These are phyloP conservation scores for Tupaia chinensis DNA, from an alignment of 2,113 vertebrate genomes.

Conservation along the genomic window DNA sequence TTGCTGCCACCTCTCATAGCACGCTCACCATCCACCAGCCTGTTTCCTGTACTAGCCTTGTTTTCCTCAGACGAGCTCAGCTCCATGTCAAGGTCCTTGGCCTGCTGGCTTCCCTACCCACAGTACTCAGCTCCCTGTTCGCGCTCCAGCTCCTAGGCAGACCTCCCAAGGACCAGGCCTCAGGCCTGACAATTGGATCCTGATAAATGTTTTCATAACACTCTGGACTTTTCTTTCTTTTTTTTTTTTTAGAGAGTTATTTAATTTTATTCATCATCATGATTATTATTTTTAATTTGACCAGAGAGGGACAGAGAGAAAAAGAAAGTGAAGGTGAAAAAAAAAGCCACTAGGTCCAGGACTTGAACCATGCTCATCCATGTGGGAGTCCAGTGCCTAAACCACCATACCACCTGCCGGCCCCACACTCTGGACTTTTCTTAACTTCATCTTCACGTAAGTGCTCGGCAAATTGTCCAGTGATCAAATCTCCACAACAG, in stretches of 20 bases:
- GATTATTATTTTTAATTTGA: no score
- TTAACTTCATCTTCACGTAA: background rate
- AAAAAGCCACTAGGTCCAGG: no score
- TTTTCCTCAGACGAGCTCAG: background rate
- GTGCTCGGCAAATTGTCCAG: background rate
- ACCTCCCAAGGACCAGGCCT: background rate
- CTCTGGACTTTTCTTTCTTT: background rate
- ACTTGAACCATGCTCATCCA: no score
- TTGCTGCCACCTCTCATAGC: background rate
- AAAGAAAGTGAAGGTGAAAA: no score
- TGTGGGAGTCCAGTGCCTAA: no score
- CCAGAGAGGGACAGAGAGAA: no score
- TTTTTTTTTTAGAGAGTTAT: no score
- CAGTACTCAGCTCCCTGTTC: background rate
- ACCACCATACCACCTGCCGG: no score
- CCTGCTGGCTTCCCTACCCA: background rate
- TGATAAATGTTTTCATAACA: background rate
- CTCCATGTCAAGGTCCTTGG: fast-evolving
- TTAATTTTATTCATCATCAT: no score
- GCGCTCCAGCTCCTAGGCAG: no score
- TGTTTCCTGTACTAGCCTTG: background rate
- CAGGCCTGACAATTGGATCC: background rate
- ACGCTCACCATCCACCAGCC: background rate
- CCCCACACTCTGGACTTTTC: no score
- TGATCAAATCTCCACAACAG: background rate